A percentile compares a stretch with the other conserved stretches of the same genome.
phyloP scores from a whole-genome alignment of 2,888 invertebrate species.

The Ernsta delagoae region DNA sequence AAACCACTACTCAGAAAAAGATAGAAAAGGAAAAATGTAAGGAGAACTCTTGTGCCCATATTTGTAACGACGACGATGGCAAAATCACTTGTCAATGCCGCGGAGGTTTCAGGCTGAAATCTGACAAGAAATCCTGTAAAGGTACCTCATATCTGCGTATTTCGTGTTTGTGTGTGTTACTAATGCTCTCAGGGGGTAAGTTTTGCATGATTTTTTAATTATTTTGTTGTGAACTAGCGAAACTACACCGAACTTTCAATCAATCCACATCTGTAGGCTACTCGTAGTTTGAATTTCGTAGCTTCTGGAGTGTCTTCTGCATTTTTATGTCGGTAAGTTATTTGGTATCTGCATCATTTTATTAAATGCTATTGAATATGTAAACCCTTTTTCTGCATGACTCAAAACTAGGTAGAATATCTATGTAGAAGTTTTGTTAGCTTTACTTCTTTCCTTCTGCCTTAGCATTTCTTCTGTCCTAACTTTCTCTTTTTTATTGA shows the following conservation, averaged over 20 bases:
- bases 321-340: no score
- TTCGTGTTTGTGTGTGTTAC: conserved; percentile 13
- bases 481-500: no score
- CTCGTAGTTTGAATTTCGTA: no score
- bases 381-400: no score
- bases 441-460: no score
- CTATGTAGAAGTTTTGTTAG: no score
- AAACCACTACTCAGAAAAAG: conserved; percentile 48
- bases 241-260: background rate
- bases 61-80: conserved; percentile 65
- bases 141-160: conserved; percentile 52
- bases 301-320: no score
- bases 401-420: no score
- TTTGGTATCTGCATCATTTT: no score
- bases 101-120: conserved; percentile 64
- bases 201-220: conserved; percentile 6
- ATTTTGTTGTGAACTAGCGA: background rate
- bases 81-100: conserved; percentile 61
- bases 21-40: conserved; percentile 58
- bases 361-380: no score
- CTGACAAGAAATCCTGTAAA: conserved; percentile 70
- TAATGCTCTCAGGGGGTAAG: conserved; percentile 4
- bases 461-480: no score
- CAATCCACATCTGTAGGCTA: no score
- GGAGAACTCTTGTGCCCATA: conserved; percentile 65